phyloP scores from a whole-genome alignment of 2,888 invertebrate genomes.

The Mamestra brassicae region DNA sequence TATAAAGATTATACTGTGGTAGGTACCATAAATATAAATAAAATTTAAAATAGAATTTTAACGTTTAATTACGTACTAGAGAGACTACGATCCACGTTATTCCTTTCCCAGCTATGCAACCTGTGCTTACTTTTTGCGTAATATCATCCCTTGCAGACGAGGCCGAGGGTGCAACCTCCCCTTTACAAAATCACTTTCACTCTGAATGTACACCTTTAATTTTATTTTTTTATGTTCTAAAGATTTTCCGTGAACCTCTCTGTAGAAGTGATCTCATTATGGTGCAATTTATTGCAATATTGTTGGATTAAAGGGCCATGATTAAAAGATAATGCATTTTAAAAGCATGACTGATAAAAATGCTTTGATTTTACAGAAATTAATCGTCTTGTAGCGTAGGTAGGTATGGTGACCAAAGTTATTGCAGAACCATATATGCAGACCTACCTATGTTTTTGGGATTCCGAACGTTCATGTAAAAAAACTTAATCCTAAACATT shows the following conservation, averaged over 20 bases:
- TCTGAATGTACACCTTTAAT: conserved; percentile 81
- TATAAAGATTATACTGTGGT: too few species aligned
- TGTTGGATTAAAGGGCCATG: background rate
- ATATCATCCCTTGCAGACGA: conserved; percentile 84
- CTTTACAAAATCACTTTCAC: conserved; percentile 85
- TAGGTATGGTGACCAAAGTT: too few species aligned
- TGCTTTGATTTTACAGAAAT: background rate
- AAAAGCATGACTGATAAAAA: background rate
- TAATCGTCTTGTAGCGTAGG: too few species aligned
- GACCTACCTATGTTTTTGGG: too few species aligned
- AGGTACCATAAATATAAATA: too few species aligned
- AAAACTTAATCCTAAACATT: too few species aligned
- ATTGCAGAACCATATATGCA: too few species aligned
- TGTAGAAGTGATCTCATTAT: conserved; percentile 42
- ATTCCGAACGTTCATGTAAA: too few species aligned
- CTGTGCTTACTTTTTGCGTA: conserved; percentile 81
- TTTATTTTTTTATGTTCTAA: conserved; percentile 61
- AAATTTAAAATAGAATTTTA: too few species aligned
- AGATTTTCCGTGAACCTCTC: conserved; percentile 47
- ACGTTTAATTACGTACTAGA: too few species aligned
- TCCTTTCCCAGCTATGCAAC: conserved; percentile 48
- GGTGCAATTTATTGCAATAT: conserved; percentile 35
- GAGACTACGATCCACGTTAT: conserved; percentile 41
- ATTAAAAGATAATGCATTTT: background rate
- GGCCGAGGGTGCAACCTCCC: conserved; percentile 83